phyloP scores from a whole-genome alignment of 23 tunicate genomes.

The Styela clava region DNA sequence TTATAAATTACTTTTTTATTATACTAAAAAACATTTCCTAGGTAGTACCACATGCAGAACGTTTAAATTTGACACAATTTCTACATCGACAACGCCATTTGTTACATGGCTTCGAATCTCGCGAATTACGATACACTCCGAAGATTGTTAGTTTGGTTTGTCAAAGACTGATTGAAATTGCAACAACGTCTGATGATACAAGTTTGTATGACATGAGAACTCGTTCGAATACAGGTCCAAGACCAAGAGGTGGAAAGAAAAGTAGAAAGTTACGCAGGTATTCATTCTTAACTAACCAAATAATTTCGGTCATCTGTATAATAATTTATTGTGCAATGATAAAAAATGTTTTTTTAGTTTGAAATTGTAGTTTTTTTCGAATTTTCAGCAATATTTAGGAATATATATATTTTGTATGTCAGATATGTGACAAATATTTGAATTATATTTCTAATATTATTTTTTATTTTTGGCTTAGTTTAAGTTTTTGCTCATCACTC shows the following conservation, averaged over 20 bases:
- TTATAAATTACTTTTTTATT: too few species aligned
- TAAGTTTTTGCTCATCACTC: too few species aligned
- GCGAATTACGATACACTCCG: constrained; percentile 66
- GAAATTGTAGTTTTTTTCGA: too few species aligned
- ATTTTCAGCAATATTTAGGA: too few species aligned
- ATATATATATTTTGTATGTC: too few species aligned
- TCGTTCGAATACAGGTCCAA: neutral
- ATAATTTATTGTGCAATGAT: too few species aligned
- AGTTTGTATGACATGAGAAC: neutral
- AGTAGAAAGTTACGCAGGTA: constrained; percentile 7
- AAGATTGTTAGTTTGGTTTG: constrained; percentile 68
- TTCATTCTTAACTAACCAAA: neutral
- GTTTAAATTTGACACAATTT: constrained; percentile 76
- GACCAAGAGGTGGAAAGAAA: neutral
- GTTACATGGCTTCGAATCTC: constrained; percentile 82
- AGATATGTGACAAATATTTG: too few species aligned
- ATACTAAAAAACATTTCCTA: too few species aligned
- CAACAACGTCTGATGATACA: constrained; percentile 11
- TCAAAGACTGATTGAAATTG: constrained; percentile 42
- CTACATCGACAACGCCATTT: constrained; percentile 69
- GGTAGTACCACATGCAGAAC: constrained; percentile 67
- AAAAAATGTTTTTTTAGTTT: too few species aligned
- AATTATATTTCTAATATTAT: too few species aligned
- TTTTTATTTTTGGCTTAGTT: too few species aligned
- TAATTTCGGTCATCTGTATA: too few species aligned